These are phyloP conservation scores for Grallaria varia DNA, from an alignment of 2,113 vertebrate genomes.

Conservation along the genomic window DNA sequence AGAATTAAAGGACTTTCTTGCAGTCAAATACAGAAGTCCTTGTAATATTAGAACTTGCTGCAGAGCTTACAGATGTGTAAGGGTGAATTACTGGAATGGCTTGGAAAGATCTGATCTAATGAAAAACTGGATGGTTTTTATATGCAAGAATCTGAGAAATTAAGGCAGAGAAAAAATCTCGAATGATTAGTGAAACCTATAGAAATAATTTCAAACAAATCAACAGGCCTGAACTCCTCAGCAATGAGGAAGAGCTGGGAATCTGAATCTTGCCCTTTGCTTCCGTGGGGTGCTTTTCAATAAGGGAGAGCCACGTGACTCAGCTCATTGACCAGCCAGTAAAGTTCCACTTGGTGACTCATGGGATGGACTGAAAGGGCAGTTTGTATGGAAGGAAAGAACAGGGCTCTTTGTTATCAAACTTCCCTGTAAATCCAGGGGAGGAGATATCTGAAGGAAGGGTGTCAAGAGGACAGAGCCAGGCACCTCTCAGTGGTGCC, in stretches of 20 bases:
- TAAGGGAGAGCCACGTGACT: not conserved
- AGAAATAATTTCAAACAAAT: not conserved
- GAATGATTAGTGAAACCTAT: not conserved
- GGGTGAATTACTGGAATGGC: not conserved
- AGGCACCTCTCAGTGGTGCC: not conserved
- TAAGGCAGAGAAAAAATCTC: not conserved
- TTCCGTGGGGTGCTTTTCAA: not conserved
- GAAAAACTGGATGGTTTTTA: not conserved
- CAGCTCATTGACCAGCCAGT: rapidly evolving
- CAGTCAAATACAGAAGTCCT: not conserved
- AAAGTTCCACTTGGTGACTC: not conserved
- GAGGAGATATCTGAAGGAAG: not conserved
- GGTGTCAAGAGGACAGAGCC: not conserved
- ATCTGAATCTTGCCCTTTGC: not conserved
- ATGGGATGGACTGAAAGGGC: not conserved
- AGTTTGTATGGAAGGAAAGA: not conserved
- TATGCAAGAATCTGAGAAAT: not conserved
- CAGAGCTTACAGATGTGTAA: not conserved
- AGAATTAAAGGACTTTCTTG: not conserved
- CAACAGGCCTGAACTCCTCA: not conserved
- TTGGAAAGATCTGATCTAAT: not conserved
- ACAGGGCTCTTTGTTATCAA: not conserved
- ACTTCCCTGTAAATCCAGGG: not conserved
- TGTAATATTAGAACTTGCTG: not conserved
- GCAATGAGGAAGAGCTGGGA: not conserved